phyloP scores from a whole-genome alignment of 2,797 vertebrate species.

The Oreochromis grahami region DNA sequence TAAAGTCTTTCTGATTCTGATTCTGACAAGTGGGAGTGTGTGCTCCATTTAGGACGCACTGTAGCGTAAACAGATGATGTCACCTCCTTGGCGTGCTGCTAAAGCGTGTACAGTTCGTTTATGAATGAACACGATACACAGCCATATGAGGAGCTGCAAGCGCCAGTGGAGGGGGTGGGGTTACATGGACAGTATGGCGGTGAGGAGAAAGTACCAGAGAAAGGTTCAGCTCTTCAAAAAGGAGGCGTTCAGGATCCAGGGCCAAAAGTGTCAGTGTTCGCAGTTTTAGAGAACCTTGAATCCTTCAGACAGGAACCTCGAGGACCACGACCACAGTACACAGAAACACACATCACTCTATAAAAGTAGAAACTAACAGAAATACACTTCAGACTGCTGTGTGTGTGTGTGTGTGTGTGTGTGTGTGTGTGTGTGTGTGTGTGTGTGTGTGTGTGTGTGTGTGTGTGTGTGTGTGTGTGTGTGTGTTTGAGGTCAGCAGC shows the following conservation, averaged over 20 bases:
- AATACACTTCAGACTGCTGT: neutral
- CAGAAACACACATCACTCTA: neutral
- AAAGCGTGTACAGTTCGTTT: neutral
- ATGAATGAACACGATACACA: neutral
- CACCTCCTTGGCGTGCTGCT: neutral
- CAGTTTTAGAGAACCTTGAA: neutral
- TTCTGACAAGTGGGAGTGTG: neutral
- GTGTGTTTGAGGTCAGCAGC: neutral
- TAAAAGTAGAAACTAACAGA: neutral
- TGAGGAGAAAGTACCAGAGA: neutral
- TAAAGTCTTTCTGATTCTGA: too few species aligned
- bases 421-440: neutral
- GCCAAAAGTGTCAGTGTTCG: neutral
- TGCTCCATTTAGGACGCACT: neutral
- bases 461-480: neutral
- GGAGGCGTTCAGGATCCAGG: neutral
- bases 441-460: neutral
- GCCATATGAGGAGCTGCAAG: constrained; percentile 32
- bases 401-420: neutral
- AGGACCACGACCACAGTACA: neutral
- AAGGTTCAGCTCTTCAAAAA: neutral
- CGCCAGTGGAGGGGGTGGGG: too few species aligned
- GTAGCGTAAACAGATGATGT: constrained; percentile 35
- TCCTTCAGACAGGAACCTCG: neutral
- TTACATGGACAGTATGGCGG: neutral